Percentiles rank a stretch among this genome's conserved stretches.
Conservation (phyloP, 1,140 invertebrate species). For the Formica exsecta region DNA sequence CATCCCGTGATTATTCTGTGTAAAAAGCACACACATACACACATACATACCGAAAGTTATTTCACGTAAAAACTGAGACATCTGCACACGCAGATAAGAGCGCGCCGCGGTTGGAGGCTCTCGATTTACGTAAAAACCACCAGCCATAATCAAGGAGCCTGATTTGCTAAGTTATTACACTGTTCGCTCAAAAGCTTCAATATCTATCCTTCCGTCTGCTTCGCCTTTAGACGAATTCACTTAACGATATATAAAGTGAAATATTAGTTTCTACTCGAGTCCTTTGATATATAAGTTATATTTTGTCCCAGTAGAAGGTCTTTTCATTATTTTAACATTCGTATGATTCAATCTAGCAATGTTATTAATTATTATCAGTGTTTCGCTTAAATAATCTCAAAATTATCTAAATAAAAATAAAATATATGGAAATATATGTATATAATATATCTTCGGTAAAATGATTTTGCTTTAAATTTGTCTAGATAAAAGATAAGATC, state of each 20-base stretch:
- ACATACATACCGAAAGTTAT: slow-evolving; percentile 2
- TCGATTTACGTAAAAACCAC: slow-evolving; percentile 73
- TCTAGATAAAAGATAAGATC: too few species aligned
- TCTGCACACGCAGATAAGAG: background rate
- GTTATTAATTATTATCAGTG: slow-evolving; percentile 10
- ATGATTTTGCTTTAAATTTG: too few species aligned
- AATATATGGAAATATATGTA: too few species aligned
- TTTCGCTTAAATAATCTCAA: too few species aligned
- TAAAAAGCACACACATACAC: slow-evolving; percentile 11
- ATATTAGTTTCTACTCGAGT: slow-evolving; percentile 69
- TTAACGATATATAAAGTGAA: slow-evolving; percentile 56
- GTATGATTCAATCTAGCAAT: background rate
- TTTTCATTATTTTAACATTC: background rate
- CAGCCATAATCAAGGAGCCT: slow-evolving; percentile 71
- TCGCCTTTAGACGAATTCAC: slow-evolving; percentile 53
- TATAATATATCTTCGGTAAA: too few species aligned
- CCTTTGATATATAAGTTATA: slow-evolving; percentile 3
- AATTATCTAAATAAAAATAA: background rate
- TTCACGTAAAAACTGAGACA: slow-evolving; percentile 35
- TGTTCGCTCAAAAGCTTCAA: slow-evolving; percentile 78
- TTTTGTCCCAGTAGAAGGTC: background rate
- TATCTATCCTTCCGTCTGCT: slow-evolving; percentile 57
- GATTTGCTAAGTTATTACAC: slow-evolving; percentile 78
- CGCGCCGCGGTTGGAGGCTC: background rate
- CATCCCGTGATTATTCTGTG: background rate